These are phyloP conservation scores for Lithobates pipiens DNA, from an alignment of 2,797 vertebrate species.

Conservation along the genomic window DNA sequence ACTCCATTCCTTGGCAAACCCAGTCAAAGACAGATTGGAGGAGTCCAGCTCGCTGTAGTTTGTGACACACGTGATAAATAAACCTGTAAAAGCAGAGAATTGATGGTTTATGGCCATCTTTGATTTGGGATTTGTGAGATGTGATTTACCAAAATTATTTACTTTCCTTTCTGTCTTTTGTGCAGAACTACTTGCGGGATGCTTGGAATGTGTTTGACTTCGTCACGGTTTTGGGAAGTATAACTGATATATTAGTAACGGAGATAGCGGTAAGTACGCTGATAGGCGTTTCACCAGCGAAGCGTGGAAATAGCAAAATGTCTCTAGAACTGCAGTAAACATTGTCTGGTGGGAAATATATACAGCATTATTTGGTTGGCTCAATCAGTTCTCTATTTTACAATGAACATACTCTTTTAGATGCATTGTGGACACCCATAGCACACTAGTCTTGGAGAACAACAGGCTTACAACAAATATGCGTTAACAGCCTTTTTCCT, in stretches of 20 bases:
- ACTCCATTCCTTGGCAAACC: too few relatives aligned
- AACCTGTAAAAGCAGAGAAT: too few relatives aligned
- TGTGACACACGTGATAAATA: too few relatives aligned
- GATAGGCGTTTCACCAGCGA: not conserved
- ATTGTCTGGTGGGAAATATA: not conserved
- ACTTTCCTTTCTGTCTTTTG: constrained; percentile 32
- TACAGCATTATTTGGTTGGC: not conserved
- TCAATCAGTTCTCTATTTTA: not conserved
- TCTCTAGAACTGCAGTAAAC: not conserved
- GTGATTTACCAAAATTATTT: not conserved
- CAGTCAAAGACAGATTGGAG: too few relatives aligned
- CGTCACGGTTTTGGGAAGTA: constrained; percentile 97
- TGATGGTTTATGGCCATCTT: not conserved
- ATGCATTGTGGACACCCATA: too few relatives aligned
- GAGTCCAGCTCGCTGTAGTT: too few relatives aligned
- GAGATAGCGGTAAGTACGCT: constrained; percentile 91
- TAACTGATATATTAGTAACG: constrained; percentile 97
- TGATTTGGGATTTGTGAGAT: not conserved
- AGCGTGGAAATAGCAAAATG: not conserved
- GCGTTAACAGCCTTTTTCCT: too few relatives aligned
- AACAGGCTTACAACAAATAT: too few relatives aligned
- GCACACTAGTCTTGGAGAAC: too few relatives aligned
- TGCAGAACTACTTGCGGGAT: constrained; percentile 94
- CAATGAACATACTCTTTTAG: not conserved
- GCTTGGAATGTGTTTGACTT: constrained; percentile 99